A percentile compares a stretch with the other conserved stretches of the same genome.
Evolutionary conservation across 1,140 invertebrate species (phyloP).

Genomic region (Brachionus rotundiformis): DNA sequence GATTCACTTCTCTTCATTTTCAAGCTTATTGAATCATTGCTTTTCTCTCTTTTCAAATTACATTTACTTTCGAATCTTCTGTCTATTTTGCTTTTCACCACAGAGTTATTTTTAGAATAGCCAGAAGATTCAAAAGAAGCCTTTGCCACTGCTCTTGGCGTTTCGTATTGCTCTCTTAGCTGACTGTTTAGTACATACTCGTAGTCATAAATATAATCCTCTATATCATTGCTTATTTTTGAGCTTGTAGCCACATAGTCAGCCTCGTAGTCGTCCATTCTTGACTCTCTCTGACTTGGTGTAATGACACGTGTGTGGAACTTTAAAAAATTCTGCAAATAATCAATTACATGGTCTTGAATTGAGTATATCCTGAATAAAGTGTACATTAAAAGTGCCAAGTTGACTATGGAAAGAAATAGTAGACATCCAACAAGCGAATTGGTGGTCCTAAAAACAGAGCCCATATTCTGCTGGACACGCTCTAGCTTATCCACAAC

Average conservation of each 20-base stretch:
- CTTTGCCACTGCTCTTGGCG: not conserved
- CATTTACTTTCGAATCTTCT: not conserved
- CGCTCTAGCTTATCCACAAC: not conserved
- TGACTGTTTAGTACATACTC: not conserved
- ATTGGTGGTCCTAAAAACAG: not conserved
- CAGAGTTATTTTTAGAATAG: no score
- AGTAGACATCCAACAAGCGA: not conserved
- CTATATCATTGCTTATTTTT: not conserved
- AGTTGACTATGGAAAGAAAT: not conserved
- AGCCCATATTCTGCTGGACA: not conserved
- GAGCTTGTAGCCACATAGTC: not conserved
- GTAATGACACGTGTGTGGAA: conserved; percentile 4
- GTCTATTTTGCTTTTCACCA: conserved; percentile 25
- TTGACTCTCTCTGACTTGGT: not conserved
- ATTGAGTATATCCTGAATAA: not conserved
- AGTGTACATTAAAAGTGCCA: not conserved
- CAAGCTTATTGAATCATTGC: not conserved
- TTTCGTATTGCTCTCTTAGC: not conserved
- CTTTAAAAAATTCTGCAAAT: conserved; percentile 33
- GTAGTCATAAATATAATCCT: conserved; percentile 19
- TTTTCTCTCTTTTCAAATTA: not conserved
- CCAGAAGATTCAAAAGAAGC: not conserved
- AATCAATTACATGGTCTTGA: not conserved
- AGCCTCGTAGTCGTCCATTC: not conserved
- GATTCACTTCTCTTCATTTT: conserved; percentile 36